These are phyloP conservation scores for Porites rus DNA, from an alignment of 92 coral and sea anemone species.

Conservation along the genomic window DNA sequence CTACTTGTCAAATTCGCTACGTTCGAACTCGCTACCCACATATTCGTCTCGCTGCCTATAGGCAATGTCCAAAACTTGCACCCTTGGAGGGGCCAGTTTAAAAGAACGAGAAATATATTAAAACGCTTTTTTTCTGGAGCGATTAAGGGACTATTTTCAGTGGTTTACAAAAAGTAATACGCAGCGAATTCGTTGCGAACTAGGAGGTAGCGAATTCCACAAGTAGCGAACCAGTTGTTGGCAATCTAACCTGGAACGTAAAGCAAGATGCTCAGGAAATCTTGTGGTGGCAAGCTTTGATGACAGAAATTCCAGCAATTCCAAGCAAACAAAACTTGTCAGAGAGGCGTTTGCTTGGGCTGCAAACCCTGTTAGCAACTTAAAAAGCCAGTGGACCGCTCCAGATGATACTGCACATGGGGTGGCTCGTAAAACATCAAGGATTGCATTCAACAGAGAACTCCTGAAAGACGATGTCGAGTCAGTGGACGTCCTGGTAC, in stretches of 20 bases:
- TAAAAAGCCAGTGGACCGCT: slow-evolving; percentile 88
- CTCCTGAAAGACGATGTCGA: slow-evolving; percentile 64
- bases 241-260: slow-evolving; percentile 78
- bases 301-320: slow-evolving; percentile 79
- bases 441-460: slow-evolving; percentile 73
- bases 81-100: too few species aligned
- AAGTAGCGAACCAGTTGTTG: too few species aligned
- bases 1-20: too few species aligned
- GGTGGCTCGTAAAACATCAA: slow-evolving; percentile 79
- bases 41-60: too few species aligned
- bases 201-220: too few species aligned
- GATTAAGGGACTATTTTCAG: too few species aligned
- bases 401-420: slow-evolving; percentile 86
- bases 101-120: too few species aligned
- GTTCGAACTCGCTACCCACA: too few species aligned
- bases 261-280: slow-evolving; percentile 69
- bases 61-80: too few species aligned
- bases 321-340: slow-evolving; percentile 79
- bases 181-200: too few species aligned
- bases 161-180: too few species aligned
- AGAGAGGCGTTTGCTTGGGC: slow-evolving; percentile 71
- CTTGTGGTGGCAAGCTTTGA: slow-evolving; percentile 67
- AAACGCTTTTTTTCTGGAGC: too few species aligned
- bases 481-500: slow-evolving; percentile 1
- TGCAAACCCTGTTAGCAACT: slow-evolving; percentile 80